These are phyloP conservation scores for Mythimna loreyi DNA, from an alignment of 2,888 invertebrate species.

Conservation along the genomic window DNA sequence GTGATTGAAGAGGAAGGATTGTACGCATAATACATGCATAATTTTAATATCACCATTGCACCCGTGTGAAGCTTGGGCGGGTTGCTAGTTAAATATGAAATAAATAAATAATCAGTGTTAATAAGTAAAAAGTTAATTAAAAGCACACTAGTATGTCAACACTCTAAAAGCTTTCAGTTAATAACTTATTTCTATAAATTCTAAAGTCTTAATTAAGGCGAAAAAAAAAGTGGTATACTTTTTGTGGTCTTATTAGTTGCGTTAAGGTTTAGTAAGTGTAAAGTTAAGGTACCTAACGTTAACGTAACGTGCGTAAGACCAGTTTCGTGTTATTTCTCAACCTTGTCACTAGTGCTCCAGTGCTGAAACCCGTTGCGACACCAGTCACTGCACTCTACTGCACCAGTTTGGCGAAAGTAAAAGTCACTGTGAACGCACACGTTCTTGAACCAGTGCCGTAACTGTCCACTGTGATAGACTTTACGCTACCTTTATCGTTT, in stretches of 20 bases:
- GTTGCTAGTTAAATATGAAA: no score
- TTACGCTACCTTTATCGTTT: conserved; percentile 16
- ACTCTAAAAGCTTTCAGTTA: conserved; percentile 31
- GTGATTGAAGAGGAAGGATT: no score
- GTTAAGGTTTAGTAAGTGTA: conserved; percentile 57
- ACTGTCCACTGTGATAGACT: conserved; percentile 44
- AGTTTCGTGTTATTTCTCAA: conserved; percentile 83
- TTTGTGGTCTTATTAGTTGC: conserved; percentile 14
- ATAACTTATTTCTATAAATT: conserved; percentile 52
- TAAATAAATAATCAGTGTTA: conserved; percentile 22
- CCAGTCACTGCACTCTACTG: conserved; percentile 76
- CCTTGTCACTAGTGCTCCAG: conserved; percentile 88
- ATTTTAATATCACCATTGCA: no score
- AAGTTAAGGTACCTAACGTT: conserved; percentile 60
- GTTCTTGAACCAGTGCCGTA: conserved; percentile 68
- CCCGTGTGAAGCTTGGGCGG: no score
- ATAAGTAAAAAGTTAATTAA: conserved; percentile 43
- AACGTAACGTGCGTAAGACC: conserved; percentile 74
- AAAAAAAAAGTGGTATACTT: conserved; percentile 44
- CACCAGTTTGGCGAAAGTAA: conserved; percentile 88
- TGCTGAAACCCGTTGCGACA: conserved; percentile 82
- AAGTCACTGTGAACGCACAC: conserved; percentile 72
- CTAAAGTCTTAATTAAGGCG: conserved; percentile 23
- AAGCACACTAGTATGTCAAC: conserved; percentile 29
- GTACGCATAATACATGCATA: no score